phyloP scores from a whole-genome alignment of 2,888 invertebrate species.

The Nipponacmea schrenckii region DNA sequence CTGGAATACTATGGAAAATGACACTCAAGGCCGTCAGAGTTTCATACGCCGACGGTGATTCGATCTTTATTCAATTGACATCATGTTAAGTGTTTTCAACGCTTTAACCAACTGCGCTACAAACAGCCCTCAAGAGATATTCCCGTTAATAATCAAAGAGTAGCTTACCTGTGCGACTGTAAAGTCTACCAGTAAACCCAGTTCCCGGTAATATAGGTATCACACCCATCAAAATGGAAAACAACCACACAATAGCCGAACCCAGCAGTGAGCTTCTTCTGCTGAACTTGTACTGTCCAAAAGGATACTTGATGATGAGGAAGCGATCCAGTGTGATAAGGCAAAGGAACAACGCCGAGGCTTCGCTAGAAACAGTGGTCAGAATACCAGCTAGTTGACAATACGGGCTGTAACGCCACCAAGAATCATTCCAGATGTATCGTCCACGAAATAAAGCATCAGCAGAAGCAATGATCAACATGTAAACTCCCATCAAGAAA shows the following conservation, averaged over 20 bases:
- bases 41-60: too few species aligned
- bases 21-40: too few species aligned
- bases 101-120: too few species aligned
- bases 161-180: conserved; percentile 45
- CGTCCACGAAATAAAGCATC: conserved; percentile 37
- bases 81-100: too few species aligned
- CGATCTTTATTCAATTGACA: too few species aligned
- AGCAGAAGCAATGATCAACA: conserved; percentile 38
- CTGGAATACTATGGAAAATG: too few species aligned
- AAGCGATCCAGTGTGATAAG: conserved; percentile 75
- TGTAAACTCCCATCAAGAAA: conserved; percentile 44
- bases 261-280: conserved; percentile 38
- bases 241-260: conserved; percentile 45
- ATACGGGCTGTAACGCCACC: conserved; percentile 40
- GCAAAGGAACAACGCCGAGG: conserved; percentile 74
- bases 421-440: conserved; percentile 41
- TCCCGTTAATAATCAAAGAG: too few species aligned
- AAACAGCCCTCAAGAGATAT: too few species aligned
- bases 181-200: conserved; percentile 57
- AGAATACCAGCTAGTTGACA: conserved; percentile 44
- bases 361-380: conserved; percentile 71
- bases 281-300: conserved; percentile 59
- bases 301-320: conserved; percentile 74
- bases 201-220: conserved; percentile 53
- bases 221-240: conserved; percentile 47